Percentiles rank a stretch among this genome's conserved stretches.
phyloP scores from a whole-genome alignment of 1,140 invertebrate species.

The Euwallacea fornicatus region DNA sequence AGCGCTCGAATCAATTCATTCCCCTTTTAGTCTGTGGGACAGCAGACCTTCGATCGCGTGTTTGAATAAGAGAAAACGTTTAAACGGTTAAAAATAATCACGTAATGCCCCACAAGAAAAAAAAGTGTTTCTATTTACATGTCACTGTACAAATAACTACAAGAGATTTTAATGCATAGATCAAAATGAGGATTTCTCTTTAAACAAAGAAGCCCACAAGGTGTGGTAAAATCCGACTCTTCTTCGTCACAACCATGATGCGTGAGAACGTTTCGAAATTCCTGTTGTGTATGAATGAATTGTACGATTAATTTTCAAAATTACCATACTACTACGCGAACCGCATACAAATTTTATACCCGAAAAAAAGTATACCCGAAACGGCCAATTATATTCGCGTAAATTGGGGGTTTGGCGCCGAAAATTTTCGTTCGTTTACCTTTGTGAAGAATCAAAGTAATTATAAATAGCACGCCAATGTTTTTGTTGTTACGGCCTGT shows the following conservation, averaged over 20 bases:
- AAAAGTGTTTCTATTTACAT: too few relatives aligned
- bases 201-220: not conserved
- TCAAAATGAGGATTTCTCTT: not conserved
- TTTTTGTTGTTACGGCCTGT: too few relatives aligned
- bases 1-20: too few relatives aligned
- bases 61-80: too few relatives aligned
- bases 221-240: not conserved
- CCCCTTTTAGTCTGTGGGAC: too few relatives aligned
- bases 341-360: slow-evolving; percentile 15
- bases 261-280: slow-evolving; percentile 26
- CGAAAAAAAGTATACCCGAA: slow-evolving; percentile 16
- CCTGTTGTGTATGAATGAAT: slow-evolving; percentile 27
- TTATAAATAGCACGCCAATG: not conserved
- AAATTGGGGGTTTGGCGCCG: slow-evolving; percentile 27
- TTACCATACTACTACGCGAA: slow-evolving; percentile 32
- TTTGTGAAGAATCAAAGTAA: not conserved
- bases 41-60: too few relatives aligned
- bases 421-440: slow-evolving; percentile 24
- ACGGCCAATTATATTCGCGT: slow-evolving; percentile 21
- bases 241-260: not conserved
- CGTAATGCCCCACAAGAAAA: too few relatives aligned
- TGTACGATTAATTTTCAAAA: slow-evolving; percentile 20
- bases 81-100: too few relatives aligned
- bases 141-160: too few relatives aligned
- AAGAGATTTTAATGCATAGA: too few relatives aligned